phyloP scores from a whole-genome alignment of 2,797 vertebrate species.

The Hirundo rustica region DNA sequence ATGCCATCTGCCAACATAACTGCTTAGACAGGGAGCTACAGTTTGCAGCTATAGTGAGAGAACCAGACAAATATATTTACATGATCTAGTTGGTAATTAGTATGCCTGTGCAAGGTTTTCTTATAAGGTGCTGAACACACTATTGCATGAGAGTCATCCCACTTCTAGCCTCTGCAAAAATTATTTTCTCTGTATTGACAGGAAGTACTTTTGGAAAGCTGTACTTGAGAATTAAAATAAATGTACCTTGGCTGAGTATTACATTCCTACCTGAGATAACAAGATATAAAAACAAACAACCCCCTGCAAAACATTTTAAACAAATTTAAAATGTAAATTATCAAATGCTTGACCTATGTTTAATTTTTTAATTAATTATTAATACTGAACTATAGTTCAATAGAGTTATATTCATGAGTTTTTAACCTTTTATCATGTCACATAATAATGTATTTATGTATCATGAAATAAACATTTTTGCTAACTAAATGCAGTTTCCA shows the following conservation, averaged over 20 bases:
- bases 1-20: neutral
- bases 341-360: neutral
- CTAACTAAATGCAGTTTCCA: neutral
- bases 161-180: neutral
- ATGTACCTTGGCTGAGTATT: neutral
- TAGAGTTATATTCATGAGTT: neutral
- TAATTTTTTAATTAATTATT: neutral
- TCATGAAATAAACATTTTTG: neutral
- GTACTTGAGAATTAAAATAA: neutral
- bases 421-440: neutral
- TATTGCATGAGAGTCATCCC: neutral
- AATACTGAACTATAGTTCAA: neutral
- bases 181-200: neutral
- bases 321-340: neutral
- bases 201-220: neutral
- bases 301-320: neutral
- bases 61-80: conserved; percentile 19
- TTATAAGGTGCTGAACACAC: neutral
- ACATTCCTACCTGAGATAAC: neutral
- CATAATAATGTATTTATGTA: neutral
- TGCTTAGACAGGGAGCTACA: neutral
- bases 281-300: neutral
- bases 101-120: neutral
- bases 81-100: neutral
- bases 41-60: neutral